Evolutionary conservation across 2,797 vertebrate species (phyloP).

Genomic region (Carapus acus): DNA sequence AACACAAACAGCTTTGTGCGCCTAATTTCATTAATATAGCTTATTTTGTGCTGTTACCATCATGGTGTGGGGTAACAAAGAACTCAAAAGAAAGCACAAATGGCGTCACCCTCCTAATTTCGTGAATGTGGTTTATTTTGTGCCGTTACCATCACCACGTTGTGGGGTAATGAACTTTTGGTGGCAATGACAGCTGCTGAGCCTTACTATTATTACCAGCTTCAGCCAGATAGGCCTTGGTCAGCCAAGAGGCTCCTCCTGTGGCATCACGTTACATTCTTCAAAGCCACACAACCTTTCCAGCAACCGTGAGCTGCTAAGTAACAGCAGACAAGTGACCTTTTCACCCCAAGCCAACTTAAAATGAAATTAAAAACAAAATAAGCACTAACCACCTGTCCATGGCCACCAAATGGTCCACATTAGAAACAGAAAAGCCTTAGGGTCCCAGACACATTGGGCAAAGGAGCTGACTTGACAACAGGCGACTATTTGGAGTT

Average conservation of each 20-base stretch:
- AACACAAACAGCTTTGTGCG: too few relatives aligned
- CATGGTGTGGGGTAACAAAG: too few relatives aligned
- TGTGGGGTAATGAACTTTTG: conserved; percentile 31
- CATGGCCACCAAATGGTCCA: conserved; percentile 30
- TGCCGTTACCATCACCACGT: too few relatives aligned
- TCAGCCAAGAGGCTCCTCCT: conserved; percentile 41
- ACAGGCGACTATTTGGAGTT: too few relatives aligned
- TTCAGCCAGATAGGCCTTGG: conserved; percentile 51
- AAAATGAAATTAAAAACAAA: conserved; percentile 44
- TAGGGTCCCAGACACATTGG: conserved; percentile 14
- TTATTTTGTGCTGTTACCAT: too few relatives aligned
- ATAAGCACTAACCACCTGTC: conserved; percentile 50
- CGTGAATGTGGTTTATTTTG: too few relatives aligned
- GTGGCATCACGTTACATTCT: conserved; percentile 50
- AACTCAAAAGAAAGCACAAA: too few relatives aligned
- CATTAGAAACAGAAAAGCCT: conserved; percentile 12
- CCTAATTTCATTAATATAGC: too few relatives aligned
- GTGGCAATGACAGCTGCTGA: conserved; percentile 49
- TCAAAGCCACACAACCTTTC: conserved; percentile 46
- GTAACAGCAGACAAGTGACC: conserved; percentile 54
- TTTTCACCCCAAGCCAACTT: conserved; percentile 36
- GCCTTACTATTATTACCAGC: conserved; percentile 57
- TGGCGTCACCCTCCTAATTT: too few relatives aligned
- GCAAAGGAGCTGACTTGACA: too few relatives aligned
- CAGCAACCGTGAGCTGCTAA: conserved; percentile 49